These are phyloP conservation scores for Chymomyza amoena DNA, from an alignment of 2,888 invertebrate species.

Conservation along the genomic window DNA sequence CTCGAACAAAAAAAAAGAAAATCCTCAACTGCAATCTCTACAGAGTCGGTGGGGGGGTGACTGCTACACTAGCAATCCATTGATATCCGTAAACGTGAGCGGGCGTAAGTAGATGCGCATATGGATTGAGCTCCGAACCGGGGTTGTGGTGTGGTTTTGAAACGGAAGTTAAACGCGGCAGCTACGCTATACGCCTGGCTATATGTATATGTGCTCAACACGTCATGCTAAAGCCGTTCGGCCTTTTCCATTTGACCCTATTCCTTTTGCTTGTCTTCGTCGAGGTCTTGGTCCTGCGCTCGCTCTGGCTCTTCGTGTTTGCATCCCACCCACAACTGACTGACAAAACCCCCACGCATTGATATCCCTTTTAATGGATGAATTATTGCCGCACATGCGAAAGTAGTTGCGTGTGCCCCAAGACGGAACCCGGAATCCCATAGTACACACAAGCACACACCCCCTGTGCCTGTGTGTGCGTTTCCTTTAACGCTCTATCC, in stretches of 20 bases:
- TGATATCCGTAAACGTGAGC: slow-evolving; percentile 53
- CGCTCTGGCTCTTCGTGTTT: slow-evolving; percentile 11
- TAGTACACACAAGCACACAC: not conserved
- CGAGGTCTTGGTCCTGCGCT: slow-evolving; percentile 41
- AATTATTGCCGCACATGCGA: slow-evolving; percentile 78
- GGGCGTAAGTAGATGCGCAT: slow-evolving; percentile 38
- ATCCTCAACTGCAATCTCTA: not conserved
- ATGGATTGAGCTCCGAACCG: slow-evolving; percentile 28
- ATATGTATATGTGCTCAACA: not conserved
- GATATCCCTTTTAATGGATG: slow-evolving; percentile 78
- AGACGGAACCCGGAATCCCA: not conserved
- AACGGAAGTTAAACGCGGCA: slow-evolving; percentile 58
- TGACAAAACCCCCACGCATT: slow-evolving; percentile 45
- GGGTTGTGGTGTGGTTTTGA: slow-evolving; percentile 63
- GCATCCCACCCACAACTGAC: not conserved
- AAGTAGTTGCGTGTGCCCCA: slow-evolving; percentile 66
- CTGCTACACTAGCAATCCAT: slow-evolving; percentile 52
- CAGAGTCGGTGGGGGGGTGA: not conserved
- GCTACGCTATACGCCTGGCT: slow-evolving; percentile 4
- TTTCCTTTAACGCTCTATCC: slow-evolving; percentile 40
- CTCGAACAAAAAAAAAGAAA: no score
- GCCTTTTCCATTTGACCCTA: slow-evolving; percentile 71
- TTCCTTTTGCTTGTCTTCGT: slow-evolving; percentile 31
- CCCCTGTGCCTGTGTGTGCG: not conserved
- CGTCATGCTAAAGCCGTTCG: slow-evolving; percentile 30